Conservation (phyloP, 1,140 invertebrate genomes). For the Linepithema humile region DNA sequence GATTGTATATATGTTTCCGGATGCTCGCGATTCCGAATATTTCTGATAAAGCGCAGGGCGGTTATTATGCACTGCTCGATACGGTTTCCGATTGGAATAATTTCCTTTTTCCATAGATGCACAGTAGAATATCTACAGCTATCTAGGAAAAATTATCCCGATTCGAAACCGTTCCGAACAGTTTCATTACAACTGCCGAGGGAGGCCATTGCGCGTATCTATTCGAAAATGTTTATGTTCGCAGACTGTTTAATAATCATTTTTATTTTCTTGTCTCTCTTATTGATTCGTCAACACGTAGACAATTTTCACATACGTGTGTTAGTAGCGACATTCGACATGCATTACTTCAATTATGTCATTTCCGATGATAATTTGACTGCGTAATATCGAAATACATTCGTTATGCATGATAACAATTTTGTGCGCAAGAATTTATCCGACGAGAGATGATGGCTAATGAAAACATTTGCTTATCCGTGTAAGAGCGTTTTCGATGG, state of each 20-base stretch:
- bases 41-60: too few species aligned
- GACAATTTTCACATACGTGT: not conserved
- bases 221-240: too few species aligned
- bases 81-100: too few species aligned
- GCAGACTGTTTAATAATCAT: not conserved
- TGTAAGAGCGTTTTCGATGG: conserved; percentile 9
- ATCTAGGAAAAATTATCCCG: too few species aligned
- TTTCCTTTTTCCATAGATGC: too few species aligned
- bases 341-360: conserved; percentile 1
- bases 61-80: too few species aligned
- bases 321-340: conserved; percentile 10
- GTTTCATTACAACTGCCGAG: too few species aligned
- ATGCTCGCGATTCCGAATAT: not conserved
- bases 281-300: conserved; percentile 14
- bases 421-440: conserved; percentile 23
- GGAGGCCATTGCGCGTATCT: too few species aligned
- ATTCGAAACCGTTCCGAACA: too few species aligned
- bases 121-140: too few species aligned
- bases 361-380: conserved; percentile 39
- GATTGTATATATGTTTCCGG: not conserved
- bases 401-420: not conserved
- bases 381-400: conserved; percentile 10
- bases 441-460: conserved; percentile 6
- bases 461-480: conserved; percentile 34
- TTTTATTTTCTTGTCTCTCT: not conserved